Evolutionary conservation across 2,113 vertebrate species (phyloP).

Genomic region (Oostethus manadensis): DNA sequence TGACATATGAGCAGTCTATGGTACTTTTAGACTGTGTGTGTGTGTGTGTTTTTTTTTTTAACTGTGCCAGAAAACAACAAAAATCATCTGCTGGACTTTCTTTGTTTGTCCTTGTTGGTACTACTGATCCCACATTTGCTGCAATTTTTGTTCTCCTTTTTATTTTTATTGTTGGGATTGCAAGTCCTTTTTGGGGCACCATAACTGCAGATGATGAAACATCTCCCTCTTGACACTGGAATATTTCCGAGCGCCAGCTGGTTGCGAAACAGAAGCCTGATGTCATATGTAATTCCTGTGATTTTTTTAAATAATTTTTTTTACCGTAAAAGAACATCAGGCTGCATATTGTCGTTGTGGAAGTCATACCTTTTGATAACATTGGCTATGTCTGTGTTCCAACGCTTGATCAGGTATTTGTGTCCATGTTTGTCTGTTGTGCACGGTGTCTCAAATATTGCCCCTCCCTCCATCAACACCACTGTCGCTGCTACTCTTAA

Average conservation of each 20-base stretch:
- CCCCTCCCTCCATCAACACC: conserved; percentile 25
- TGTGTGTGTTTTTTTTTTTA: conserved; percentile 1
- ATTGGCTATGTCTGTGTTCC: conserved; percentile 32
- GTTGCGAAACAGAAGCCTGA: conserved; percentile 10
- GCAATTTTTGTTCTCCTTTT: conserved; percentile 13
- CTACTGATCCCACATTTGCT: conserved; percentile 59
- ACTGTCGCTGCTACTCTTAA: conserved; percentile 66
- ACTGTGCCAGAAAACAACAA: conserved; percentile 32
- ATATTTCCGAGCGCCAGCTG: conserved; percentile 32
- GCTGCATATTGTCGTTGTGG: conserved; percentile 35
- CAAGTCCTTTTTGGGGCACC: conserved; percentile 28
- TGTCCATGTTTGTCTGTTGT: conserved; percentile 39
- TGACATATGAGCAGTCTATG: conserved; percentile 25
- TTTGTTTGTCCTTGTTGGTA: conserved; percentile 41
- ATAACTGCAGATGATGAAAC: conserved; percentile 22
- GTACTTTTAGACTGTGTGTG: conserved; percentile 11
- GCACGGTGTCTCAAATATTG: conserved; percentile 61
- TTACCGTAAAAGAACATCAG: conserved; percentile 27
- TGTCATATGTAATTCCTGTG: conserved; percentile 25
- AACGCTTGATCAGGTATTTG: conserved; percentile 35
- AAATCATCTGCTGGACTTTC: conserved; percentile 39
- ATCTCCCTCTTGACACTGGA: conserved; percentile 62
- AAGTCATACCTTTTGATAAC: conserved; percentile 52
- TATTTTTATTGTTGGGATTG: conserved; percentile 17
- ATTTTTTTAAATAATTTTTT: conserved; percentile 3